These are phyloP conservation scores for Cotesia vestalis DNA, from an alignment of 1,140 invertebrate species.

Conservation along the genomic window DNA sequence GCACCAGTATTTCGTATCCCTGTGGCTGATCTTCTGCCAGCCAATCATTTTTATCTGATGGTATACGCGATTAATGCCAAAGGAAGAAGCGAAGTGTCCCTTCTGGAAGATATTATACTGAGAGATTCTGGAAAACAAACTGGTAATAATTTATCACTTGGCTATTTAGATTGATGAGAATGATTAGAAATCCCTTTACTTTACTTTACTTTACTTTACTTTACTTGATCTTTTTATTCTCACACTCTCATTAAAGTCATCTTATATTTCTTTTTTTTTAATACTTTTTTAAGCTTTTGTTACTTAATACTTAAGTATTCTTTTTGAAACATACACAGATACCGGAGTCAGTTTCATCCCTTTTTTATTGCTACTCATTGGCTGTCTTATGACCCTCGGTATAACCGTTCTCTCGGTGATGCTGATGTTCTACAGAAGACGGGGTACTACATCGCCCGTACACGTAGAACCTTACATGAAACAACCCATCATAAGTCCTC, in stretches of 20 bases:
- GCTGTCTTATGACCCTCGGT: conserved; percentile 71
- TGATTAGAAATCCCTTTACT: conserved; percentile 17
- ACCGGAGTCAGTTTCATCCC: conserved; percentile 71
- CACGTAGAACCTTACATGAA: conserved; percentile 67
- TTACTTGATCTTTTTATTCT: conserved; percentile 20
- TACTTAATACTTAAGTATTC: conserved; percentile 1
- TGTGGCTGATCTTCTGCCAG: conserved; percentile 71
- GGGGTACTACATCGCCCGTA: conserved; percentile 63
- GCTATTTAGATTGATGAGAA: conserved; percentile 21
- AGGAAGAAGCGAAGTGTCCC: conserved; percentile 81
- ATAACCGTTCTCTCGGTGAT: conserved; percentile 72
- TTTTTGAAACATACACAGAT: conserved; percentile 63
- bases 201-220: too few species aligned
- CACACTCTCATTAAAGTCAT: conserved; percentile 28
- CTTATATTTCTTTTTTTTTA: neutral
- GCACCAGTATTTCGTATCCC: conserved; percentile 76
- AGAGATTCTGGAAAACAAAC: conserved; percentile 87
- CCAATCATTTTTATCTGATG: conserved; percentile 70
- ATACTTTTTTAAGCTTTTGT: neutral
- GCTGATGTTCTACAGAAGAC: conserved; percentile 64
- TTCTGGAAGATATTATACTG: conserved; percentile 85
- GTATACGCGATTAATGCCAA: conserved; percentile 89
- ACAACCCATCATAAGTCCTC: conserved; percentile 68
- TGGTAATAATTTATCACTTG: conserved; percentile 68
- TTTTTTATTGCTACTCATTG: conserved; percentile 70